These are phyloP conservation scores for Branchinecta sandiegonensis DNA, from an alignment of 2,888 invertebrate genomes.

Conservation along the genomic window DNA sequence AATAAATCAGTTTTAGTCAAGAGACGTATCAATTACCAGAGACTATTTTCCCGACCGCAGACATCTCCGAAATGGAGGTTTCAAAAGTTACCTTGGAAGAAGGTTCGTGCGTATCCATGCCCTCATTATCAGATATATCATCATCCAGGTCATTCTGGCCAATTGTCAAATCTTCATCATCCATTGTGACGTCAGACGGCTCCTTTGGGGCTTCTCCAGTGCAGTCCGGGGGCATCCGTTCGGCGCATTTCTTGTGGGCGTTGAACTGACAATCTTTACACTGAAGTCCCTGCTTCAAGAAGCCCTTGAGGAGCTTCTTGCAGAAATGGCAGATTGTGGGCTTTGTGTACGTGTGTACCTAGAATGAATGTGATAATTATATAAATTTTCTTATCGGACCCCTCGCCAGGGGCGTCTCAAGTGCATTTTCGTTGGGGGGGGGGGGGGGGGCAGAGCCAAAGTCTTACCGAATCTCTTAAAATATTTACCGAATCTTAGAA, in stretches of 20 bases:
- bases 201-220: constrained; percentile 56
- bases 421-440: too few species aligned
- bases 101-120: neutral
- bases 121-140: constrained; percentile 4
- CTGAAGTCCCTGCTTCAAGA: constrained; percentile 92
- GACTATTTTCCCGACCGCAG: too few species aligned
- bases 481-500: too few species aligned
- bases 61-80: too few species aligned
- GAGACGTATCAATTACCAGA: too few species aligned
- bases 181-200: constrained; percentile 34
- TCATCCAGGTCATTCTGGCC: neutral
- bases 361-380: constrained; percentile 26
- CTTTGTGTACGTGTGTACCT: constrained; percentile 85
- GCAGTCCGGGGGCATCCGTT: constrained; percentile 77
- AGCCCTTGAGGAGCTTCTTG: constrained; percentile 82
- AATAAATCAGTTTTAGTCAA: too few species aligned
- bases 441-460: too few species aligned
- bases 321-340: constrained; percentile 94
- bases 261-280: constrained; percentile 96
- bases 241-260: constrained; percentile 84
- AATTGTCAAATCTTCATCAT: neutral
- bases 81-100: neutral
- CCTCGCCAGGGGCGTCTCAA: too few species aligned
- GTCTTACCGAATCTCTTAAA: too few species aligned
- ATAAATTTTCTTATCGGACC: too few species aligned